Percentiles rank a stretch among this genome's conserved stretches.
Conservation (phyloP, 2,113 vertebrate species). For the Dicrurus megarhynchus region DNA sequence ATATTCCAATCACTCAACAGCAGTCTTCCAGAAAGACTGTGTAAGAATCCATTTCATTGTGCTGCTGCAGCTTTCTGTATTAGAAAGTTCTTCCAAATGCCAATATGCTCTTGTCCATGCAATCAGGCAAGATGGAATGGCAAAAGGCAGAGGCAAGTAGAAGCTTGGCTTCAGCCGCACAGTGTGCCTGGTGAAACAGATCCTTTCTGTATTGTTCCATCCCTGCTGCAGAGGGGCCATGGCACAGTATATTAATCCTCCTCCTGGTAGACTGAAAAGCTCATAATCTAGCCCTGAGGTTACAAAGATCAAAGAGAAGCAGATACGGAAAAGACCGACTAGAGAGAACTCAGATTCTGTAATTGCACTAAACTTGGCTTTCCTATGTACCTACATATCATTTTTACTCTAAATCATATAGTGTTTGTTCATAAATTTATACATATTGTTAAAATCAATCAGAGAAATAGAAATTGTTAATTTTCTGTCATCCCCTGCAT, state of each 20-base stretch:
- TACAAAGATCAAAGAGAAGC: slow-evolving; percentile 21
- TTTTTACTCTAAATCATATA: not conserved
- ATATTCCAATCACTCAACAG: not conserved
- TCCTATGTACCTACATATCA: not conserved
- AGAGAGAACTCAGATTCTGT: not conserved
- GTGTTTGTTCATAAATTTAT: not conserved
- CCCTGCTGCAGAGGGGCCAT: not conserved
- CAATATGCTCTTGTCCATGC: not conserved
- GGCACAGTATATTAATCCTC: not conserved
- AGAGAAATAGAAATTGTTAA: not conserved
- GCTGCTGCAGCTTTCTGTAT: not conserved
- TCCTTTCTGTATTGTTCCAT: not conserved
- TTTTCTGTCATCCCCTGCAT: not conserved
- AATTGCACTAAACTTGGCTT: not conserved
- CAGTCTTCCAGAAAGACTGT: not conserved
- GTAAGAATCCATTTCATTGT: not conserved
- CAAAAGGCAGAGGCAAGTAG: not conserved
- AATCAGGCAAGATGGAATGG: not conserved
- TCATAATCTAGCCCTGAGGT: slow-evolving; percentile 13
- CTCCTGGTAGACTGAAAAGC: not conserved
- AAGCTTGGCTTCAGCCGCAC: not conserved
- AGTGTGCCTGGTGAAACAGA: not conserved
- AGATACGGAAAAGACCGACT: not conserved
- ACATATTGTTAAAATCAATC: not conserved
- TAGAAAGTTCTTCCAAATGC: not conserved